These are phyloP conservation scores for Blennius ocellaris DNA, from an alignment of 2,113 vertebrate genomes.

Conservation along the genomic window DNA sequence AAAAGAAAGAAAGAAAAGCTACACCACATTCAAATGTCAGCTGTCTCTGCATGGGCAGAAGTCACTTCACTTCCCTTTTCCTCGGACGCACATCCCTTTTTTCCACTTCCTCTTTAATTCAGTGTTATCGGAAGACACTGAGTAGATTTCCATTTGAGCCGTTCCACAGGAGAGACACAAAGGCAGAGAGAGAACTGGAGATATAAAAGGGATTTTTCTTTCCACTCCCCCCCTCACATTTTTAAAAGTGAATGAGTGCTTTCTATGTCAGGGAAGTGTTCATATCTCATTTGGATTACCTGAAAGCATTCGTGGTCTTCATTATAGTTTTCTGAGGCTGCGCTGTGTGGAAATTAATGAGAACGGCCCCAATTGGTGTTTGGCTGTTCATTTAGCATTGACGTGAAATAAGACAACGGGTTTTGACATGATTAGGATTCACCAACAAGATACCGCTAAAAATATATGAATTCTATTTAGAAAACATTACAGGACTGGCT, in stretches of 20 bases:
- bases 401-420: too few relatives aligned
- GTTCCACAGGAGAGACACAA: not conserved
- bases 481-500: too few relatives aligned
- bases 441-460: too few relatives aligned
- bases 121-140: slow-evolving; percentile 32
- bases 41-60: slow-evolving; percentile 62
- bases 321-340: too few relatives aligned
- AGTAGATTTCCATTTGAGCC: slow-evolving; percentile 37
- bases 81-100: slow-evolving; percentile 41
- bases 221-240: not conserved
- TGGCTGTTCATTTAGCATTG: not conserved
- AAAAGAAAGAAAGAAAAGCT: not conserved
- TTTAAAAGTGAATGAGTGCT: slow-evolving; percentile 23
- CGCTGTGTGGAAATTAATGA: not conserved
- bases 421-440: too few relatives aligned
- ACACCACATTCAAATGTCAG: slow-evolving; percentile 57
- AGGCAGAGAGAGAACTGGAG: slow-evolving; percentile 6
- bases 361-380: not conserved
- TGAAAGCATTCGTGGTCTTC: not conserved
- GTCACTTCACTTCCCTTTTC: slow-evolving; percentile 57
- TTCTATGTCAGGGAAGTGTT: not conserved
- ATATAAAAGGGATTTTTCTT: not conserved
- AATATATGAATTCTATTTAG: too few relatives aligned
- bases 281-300: not conserved
- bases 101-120: slow-evolving; percentile 68